These are phyloP conservation scores for Mormoops blainvillei DNA, from an alignment of 2,113 vertebrate genomes.

Conservation along the genomic window DNA sequence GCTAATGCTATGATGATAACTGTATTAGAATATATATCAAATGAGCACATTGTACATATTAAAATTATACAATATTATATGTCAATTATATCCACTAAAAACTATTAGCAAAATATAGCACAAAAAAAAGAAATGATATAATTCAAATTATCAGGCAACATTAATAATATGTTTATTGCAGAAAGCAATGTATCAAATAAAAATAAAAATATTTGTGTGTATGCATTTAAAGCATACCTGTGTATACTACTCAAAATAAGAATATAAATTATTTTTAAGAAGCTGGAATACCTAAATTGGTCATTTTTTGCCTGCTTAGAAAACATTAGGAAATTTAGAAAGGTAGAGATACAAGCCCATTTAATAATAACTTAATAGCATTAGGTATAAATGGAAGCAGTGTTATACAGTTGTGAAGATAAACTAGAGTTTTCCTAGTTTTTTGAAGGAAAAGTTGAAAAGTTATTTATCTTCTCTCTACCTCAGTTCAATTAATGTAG, in stretches of 20 bases:
- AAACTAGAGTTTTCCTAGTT: neutral
- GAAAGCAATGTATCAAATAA: neutral
- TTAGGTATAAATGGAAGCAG: neutral
- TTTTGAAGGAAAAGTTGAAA: neutral
- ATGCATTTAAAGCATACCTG: neutral
- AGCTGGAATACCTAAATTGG: neutral
- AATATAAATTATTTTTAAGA: neutral
- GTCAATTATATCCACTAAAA: neutral
- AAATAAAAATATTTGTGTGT: neutral
- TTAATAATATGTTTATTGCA: neutral
- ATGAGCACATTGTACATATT: neutral
- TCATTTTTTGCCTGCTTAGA: neutral
- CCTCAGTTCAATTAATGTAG: neutral
- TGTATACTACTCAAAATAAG: neutral
- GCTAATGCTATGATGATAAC: neutral
- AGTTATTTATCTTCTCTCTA: neutral
- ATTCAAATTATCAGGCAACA: neutral
- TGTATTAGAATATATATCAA: neutral
- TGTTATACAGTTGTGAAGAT: neutral
- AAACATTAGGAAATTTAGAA: neutral
- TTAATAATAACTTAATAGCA: neutral
- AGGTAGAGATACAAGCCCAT: neutral
- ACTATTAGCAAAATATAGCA: neutral
- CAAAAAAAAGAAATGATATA: neutral
- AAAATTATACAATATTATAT: neutral